phyloP scores from a whole-genome alignment of 2,888 invertebrate genomes.

The Watsonalla cultraria region DNA sequence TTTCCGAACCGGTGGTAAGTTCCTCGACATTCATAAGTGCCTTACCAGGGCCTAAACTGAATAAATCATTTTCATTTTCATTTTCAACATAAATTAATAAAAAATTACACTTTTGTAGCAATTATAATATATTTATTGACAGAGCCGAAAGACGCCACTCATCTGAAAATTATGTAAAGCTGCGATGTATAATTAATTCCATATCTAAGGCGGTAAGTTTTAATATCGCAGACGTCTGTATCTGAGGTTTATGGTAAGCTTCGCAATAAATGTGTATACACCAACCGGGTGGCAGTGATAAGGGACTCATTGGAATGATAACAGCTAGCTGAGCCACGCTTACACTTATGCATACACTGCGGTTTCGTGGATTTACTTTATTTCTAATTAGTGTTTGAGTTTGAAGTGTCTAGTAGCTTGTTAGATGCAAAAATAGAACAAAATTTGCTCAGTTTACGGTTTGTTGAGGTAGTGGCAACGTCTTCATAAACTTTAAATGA shows the following conservation, averaged over 20 bases:
- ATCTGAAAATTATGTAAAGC: background rate
- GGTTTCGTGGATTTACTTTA: conserved; percentile 11
- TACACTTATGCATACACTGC: conserved; percentile 10
- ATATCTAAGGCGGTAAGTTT: background rate
- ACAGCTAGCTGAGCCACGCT: conserved; percentile 15
- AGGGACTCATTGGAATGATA: conserved; percentile 31
- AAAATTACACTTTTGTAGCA: too few relatives aligned
- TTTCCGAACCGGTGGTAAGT: too few relatives aligned
- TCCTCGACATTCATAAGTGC: too few relatives aligned
- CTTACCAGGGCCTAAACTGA: too few relatives aligned
- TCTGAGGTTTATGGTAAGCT: background rate
- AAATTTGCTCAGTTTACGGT: too few relatives aligned
- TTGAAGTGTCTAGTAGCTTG: background rate
- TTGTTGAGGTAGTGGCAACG: too few relatives aligned
- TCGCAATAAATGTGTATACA: conserved; percentile 23
- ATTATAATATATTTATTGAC: too few relatives aligned
- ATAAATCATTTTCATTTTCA: too few relatives aligned
- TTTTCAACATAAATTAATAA: too few relatives aligned
- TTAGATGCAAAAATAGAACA: too few relatives aligned
- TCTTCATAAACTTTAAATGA: too few relatives aligned
- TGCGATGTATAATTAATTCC: conserved; percentile 1
- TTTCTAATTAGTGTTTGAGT: background rate
- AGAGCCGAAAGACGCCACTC: background rate
- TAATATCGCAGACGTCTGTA: conserved; percentile 1
- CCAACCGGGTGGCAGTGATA: conserved; percentile 27